phyloP scores from a whole-genome alignment of 2,113 vertebrate species.

The Ramphastos sulfuratus region DNA sequence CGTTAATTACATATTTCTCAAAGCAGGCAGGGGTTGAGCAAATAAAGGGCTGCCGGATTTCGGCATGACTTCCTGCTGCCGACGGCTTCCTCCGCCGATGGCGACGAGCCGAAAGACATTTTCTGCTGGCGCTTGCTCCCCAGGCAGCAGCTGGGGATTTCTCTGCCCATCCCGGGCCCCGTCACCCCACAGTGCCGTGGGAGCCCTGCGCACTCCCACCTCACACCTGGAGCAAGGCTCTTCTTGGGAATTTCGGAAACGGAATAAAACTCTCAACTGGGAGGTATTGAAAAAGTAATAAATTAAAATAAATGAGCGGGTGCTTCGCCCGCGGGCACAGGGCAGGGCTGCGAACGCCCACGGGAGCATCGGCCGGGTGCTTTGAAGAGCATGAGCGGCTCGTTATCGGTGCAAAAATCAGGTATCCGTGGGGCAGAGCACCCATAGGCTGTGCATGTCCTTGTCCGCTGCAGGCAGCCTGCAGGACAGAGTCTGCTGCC shows the following conservation, averaged over 20 bases:
- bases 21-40: constrained; percentile 64
- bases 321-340: constrained; percentile 26
- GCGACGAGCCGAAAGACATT: constrained; percentile 38
- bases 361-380: neutral
- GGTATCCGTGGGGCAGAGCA: neutral
- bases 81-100: constrained; percentile 46
- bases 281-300: neutral
- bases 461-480: neutral
- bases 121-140: neutral
- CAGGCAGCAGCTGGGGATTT: neutral
- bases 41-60: constrained; percentile 66
- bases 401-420: neutral
- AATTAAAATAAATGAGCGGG: constrained; percentile 7
- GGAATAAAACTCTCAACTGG: neutral
- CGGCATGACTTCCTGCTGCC: constrained; percentile 63
- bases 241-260: constrained; percentile 21
- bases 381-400: neutral
- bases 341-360: constrained; percentile 40
- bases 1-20: constrained; percentile 43
- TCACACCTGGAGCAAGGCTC: neutral
- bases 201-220: neutral
- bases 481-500: neutral
- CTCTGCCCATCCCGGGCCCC: neutral
- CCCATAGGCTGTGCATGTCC: rapidly evolving
- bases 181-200: rapidly evolving